Conservation (phyloP, 2,113 vertebrate genomes). For the Colistium nudipinnis region DNA sequence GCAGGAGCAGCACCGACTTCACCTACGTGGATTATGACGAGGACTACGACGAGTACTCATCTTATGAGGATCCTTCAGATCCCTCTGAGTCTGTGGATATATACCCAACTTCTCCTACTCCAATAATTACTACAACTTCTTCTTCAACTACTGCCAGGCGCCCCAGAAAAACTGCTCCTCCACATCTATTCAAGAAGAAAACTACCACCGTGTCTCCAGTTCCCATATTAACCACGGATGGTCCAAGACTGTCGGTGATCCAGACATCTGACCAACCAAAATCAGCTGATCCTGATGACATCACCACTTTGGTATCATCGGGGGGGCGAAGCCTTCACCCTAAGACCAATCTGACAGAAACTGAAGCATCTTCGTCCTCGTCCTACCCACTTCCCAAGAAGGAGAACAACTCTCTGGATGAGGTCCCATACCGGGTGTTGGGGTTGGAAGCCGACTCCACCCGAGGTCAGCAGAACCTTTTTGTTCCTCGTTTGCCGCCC, state of each 20-base stretch:
- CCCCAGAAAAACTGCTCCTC: constrained; percentile 15
- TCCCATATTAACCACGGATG: background rate
- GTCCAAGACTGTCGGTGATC: fast-evolving
- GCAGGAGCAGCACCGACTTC: constrained; percentile 48
- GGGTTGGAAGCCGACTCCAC: constrained; percentile 79
- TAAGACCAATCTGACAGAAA: background rate
- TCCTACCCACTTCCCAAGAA: constrained; percentile 72
- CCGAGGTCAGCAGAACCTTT: constrained; percentile 76
- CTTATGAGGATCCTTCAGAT: constrained; percentile 14
- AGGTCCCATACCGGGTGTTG: constrained; percentile 82
- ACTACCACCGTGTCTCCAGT: background rate
- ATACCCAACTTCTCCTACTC: background rate
- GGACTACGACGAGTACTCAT: constrained; percentile 39
- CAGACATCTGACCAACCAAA: background rate
- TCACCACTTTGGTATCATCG: background rate
- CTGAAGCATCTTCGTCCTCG: constrained; percentile 16
- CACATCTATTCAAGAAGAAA: constrained; percentile 36
- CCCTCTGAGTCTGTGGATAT: background rate
- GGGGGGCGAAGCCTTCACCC: constrained; percentile 5
- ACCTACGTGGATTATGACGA: constrained; percentile 66
- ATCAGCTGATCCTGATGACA: background rate
- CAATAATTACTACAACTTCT: background rate
- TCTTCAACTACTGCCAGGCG: background rate
- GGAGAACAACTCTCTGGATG: constrained; percentile 86
- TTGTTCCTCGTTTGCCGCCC: constrained; percentile 81